Percentiles rank a stretch among this genome's conserved stretches.
Evolutionary conservation across 2,113 vertebrate genomes (phyloP).

Genomic region (Stigmatopora argus): DNA sequence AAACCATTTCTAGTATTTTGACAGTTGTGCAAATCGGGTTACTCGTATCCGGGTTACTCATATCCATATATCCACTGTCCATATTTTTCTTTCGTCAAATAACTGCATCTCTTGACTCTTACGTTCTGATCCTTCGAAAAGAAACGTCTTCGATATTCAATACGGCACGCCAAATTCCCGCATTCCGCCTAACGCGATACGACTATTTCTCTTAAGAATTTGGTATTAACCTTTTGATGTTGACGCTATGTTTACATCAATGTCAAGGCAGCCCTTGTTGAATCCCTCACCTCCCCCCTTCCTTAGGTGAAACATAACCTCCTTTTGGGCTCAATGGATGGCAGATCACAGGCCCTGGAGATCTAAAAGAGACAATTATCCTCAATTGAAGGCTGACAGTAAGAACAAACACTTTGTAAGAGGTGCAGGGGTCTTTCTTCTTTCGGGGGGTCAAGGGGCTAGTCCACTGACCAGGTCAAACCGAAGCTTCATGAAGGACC

Average conservation of each 20-base stretch:
- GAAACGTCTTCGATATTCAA: not conserved
- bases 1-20: too few species aligned
- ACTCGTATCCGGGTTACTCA: not conserved
- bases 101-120: slow-evolving; percentile 2
- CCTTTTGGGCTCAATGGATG: slow-evolving; percentile 64
- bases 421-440: slow-evolving; percentile 55
- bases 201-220: slow-evolving; percentile 13
- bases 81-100: not conserved
- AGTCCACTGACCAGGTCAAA: slow-evolving; percentile 55
- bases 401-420: slow-evolving; percentile 72
- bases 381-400: slow-evolving; percentile 72
- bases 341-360: slow-evolving; percentile 69
- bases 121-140: not conserved
- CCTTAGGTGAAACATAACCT: slow-evolving; percentile 60
- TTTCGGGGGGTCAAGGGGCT: slow-evolving; percentile 30
- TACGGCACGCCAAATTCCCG: not conserved
- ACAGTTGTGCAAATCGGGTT: too few species aligned
- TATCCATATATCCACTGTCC: not conserved
- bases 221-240: slow-evolving; percentile 29
- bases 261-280: slow-evolving; percentile 42
- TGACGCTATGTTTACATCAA: slow-evolving; percentile 28
- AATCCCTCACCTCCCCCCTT: slow-evolving; percentile 21
- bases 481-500: slow-evolving; percentile 39
- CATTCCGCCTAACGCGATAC: not conserved
- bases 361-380: slow-evolving; percentile 77